These are phyloP conservation scores for Takifugu bimaculatus DNA, from an alignment of 2,113 vertebrate genomes.

Conservation along the genomic window DNA sequence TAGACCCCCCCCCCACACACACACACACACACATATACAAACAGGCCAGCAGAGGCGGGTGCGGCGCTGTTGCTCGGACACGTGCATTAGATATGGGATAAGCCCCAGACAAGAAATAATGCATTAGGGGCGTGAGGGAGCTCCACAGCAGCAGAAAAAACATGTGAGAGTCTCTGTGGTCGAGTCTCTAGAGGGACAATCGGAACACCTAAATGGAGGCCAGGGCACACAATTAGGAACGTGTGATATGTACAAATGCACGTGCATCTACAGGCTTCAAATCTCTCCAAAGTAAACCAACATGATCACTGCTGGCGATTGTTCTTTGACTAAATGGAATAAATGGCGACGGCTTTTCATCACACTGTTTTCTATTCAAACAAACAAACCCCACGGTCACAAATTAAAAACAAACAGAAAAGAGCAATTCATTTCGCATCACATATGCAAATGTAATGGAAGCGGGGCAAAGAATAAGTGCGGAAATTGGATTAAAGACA, in stretches of 20 bases:
- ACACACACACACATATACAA: constrained; percentile 21
- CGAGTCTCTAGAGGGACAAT: constrained; percentile 23
- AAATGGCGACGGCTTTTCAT: constrained; percentile 55
- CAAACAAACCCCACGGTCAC: constrained; percentile 61
- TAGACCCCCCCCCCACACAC: constrained; percentile 4
- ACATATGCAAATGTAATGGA: constrained; percentile 50
- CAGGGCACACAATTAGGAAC: constrained; percentile 11
- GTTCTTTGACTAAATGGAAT: constrained; percentile 42
- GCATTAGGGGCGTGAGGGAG: constrained; percentile 36
- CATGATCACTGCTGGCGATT: constrained; percentile 30
- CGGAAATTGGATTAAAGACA: constrained; percentile 68
- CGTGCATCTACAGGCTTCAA: constrained; percentile 2
- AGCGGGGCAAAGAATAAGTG: background rate
- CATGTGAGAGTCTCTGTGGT: constrained; percentile 34
- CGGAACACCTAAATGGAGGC: constrained; percentile 21
- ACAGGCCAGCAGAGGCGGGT: constrained; percentile 26
- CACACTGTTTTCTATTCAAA: constrained; percentile 65
- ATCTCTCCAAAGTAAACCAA: constrained; percentile 23
- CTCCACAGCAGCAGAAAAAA: constrained; percentile 34
- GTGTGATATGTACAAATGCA: constrained; percentile 6
- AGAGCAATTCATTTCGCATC: constrained; percentile 68
- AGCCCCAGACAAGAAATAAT: constrained; percentile 44
- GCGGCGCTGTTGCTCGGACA: constrained; percentile 30
- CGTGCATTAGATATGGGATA: constrained; percentile 39
- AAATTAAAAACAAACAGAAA: constrained; percentile 65